Evolutionary conservation across 2,888 invertebrate genomes (phyloP), one percentile per base, ranked within the genome.

Genomic region (Ophion costatus): DNA sequence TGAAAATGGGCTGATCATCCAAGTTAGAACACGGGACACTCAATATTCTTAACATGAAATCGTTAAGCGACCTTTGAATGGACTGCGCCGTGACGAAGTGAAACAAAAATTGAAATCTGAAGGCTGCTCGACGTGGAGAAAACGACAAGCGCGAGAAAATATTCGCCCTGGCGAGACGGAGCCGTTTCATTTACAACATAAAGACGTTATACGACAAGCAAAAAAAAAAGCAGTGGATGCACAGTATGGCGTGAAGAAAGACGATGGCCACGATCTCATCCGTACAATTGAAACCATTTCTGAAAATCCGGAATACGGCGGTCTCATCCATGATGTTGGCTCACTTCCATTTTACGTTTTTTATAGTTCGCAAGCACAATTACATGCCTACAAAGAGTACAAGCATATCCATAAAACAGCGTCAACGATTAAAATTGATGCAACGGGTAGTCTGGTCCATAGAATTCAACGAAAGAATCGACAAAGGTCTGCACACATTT

Each of bases 141-240:
- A 82, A 71, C n/a, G 70, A 3, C 61, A 82, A 64, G 83, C 83
- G 1, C 70, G 80, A 70, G 71, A 75, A 38, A 63, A 76, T 6
- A 84, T 87, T 80, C 4, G 24, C 29, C 76, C 73, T 22, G 84
- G 82, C 20, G 86, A 83, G 57, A 33, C 56, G 29, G 78, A 81
- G 29, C 85, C 87, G 5, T 84, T 86, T 0, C 67, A 45, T 1
- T 17, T 87, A 14, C 83, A 82, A 6, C 51, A 5, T 14, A 10
- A 9, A 0, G n/a, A 14, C n/a, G 38, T 66, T 0, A n/a, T 66
- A 9, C 66, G n/a, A 6, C n/a, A 66, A 33, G 66, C 66, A 0
- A 29, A 38, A 29, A 29, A 66, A 10, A 1, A 66, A 5, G 17
- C 2, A 5, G 33, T 66, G 7, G n/a, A 66, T 33, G 1, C n/a